These are phyloP conservation scores for Pipistrellus nathusii DNA, from an alignment of 2,797 vertebrate species.

Conservation along the genomic window DNA sequence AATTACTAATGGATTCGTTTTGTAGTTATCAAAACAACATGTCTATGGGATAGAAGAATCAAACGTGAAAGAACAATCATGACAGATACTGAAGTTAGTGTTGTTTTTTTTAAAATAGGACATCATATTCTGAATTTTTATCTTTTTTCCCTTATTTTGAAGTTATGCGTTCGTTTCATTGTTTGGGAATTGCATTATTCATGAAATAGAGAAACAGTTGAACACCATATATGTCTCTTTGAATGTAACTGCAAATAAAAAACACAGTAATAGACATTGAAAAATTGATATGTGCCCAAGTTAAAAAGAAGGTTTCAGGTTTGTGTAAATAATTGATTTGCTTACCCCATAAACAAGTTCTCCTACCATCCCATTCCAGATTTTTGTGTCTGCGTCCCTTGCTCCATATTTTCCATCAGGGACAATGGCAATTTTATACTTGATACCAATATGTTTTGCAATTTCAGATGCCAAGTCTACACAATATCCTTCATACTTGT, in stretches of 20 bases:
- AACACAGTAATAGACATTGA: neutral
- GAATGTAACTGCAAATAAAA: slow-evolving; percentile 9
- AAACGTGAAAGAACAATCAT: neutral
- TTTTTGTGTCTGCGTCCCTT: slow-evolving; percentile 98
- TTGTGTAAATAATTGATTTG: slow-evolving; percentile 78
- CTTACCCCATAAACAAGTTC: slow-evolving; percentile 99
- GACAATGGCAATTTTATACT: slow-evolving; percentile 99
- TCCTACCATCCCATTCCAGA: slow-evolving; percentile 99
- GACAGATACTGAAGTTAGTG: neutral
- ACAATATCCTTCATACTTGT: slow-evolving; percentile 98
- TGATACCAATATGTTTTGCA: slow-evolving; percentile 99
- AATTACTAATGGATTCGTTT: neutral
- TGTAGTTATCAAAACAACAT: neutral
- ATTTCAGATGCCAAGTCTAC: slow-evolving; percentile 99
- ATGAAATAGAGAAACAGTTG: slow-evolving; percentile 42
- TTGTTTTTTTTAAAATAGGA: neutral
- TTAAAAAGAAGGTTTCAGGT: slow-evolving; percentile 50
- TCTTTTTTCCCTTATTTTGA: neutral
- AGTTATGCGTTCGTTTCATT: neutral
- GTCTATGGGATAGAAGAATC: neutral
- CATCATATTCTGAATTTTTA: slow-evolving; percentile 1
- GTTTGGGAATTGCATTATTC: slow-evolving; percentile 28
- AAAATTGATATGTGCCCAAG: neutral
- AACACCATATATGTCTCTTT: neutral
- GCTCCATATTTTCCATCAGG: slow-evolving; percentile 99